phyloP scores from a whole-genome alignment of 2,888 invertebrate species.

The Rhingia campestris region DNA sequence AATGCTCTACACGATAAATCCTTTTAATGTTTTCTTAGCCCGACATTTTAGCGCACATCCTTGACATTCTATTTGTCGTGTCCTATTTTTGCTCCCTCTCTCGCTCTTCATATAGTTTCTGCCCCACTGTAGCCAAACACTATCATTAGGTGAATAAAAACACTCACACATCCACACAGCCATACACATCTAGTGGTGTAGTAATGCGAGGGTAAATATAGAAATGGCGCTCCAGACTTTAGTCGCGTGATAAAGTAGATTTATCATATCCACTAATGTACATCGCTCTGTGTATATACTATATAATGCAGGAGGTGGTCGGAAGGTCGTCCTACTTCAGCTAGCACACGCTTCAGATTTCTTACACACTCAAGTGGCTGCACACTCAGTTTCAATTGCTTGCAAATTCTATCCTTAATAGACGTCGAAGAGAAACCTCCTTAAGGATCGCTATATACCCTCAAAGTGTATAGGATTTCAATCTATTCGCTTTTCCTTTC shows the following conservation, averaged over 20 bases:
- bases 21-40: constrained; percentile 58
- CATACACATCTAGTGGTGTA: not conserved
- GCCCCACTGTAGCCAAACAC: constrained; percentile 36
- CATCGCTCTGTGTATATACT: not conserved
- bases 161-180: not conserved
- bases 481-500: constrained; percentile 12
- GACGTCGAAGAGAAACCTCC: constrained; percentile 49
- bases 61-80: constrained; percentile 64
- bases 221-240: constrained; percentile 34
- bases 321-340: constrained; percentile 36
- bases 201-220: constrained; percentile 12
- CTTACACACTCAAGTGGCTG: constrained; percentile 67
- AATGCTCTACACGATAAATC: constrained; percentile 64
- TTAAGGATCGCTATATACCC: constrained; percentile 24
- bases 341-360: constrained; percentile 51
- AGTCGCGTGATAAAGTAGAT: constrained; percentile 60
- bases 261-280: constrained; percentile 28
- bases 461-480: constrained; percentile 12
- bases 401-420: constrained; percentile 64
- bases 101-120: not conserved
- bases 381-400: constrained; percentile 68
- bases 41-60: constrained; percentile 65
- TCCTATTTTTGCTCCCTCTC: constrained; percentile 17
- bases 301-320: not conserved
- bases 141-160: constrained; percentile 57